Percentiles rank a stretch among this genome's conserved stretches.
Conservation (phyloP, 2,888 invertebrate genomes). For the Podotricha telesiphe region DNA sequence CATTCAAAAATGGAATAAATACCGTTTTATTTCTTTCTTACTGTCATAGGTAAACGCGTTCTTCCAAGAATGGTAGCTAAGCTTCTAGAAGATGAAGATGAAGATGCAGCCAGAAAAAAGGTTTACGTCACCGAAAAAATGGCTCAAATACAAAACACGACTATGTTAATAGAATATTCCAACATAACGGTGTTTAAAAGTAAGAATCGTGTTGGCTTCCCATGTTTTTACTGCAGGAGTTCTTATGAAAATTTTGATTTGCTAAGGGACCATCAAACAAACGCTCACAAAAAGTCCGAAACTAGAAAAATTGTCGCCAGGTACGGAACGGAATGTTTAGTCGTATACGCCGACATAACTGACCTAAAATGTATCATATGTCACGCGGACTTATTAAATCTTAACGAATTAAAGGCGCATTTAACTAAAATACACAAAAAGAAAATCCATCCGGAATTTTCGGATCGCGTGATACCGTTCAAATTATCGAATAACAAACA, state of each 20-base stretch:
- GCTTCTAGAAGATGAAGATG: conserved; percentile 40
- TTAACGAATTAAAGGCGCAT: conserved; percentile 64
- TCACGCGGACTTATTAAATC: conserved; percentile 47
- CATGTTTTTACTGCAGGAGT: conserved; percentile 69
- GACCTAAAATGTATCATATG: conserved; percentile 65
- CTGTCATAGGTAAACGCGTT: conserved; percentile 54
- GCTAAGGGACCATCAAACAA: conserved; percentile 55
- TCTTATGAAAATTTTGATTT: conserved; percentile 58
- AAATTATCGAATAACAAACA: conserved; percentile 54
- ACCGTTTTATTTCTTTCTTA: not conserved
- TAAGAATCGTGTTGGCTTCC: conserved; percentile 63
- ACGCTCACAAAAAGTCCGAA: conserved; percentile 54
- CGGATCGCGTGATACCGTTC: conserved; percentile 69
- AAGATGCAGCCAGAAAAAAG: conserved; percentile 37
- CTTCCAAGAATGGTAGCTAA: conserved; percentile 52
- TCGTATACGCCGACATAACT: conserved; percentile 69
- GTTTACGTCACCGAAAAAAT: conserved; percentile 61
- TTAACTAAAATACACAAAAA: conserved; percentile 62
- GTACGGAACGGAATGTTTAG: conserved; percentile 62
- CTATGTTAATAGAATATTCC: conserved; percentile 59
- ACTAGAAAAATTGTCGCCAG: conserved; percentile 54
- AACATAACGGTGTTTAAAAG: conserved; percentile 68
- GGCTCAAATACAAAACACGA: conserved; percentile 61
- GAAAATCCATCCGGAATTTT: conserved; percentile 56
- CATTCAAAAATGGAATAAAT: too few species aligned